Evolutionary conservation across 1,140 invertebrate genomes (phyloP).

Genomic region (Pachypeltis micranthus): DNA sequence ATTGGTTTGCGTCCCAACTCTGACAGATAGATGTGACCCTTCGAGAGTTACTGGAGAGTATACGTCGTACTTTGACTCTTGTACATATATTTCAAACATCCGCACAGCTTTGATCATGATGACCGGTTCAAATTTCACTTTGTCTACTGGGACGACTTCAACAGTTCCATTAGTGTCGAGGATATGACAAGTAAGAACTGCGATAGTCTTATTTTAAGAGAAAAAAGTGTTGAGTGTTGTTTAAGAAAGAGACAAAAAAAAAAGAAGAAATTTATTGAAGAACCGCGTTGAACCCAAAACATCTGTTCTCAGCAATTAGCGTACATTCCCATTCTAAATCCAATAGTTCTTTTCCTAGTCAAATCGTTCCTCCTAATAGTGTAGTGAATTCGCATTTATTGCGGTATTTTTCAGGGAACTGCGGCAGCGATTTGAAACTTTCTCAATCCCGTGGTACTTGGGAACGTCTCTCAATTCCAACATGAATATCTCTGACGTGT

Average conservation of each 20-base stretch:
- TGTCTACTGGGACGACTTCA: slow-evolving; percentile 62
- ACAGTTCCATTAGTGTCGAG: slow-evolving; percentile 71
- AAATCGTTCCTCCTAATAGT: slow-evolving; percentile 42
- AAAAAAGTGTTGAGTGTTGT: no score
- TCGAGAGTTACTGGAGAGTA: slow-evolving; percentile 75
- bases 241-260: no score
- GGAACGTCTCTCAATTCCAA: slow-evolving; percentile 78
- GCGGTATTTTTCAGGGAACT: slow-evolving; percentile 59
- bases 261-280: no score
- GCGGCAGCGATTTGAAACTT: slow-evolving; percentile 39
- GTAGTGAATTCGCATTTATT: slow-evolving; percentile 96
- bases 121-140: slow-evolving; percentile 64
- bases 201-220: no score
- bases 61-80: slow-evolving; percentile 52
- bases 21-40: slow-evolving; percentile 75
- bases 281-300: no score
- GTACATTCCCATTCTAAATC: slow-evolving; percentile 79
- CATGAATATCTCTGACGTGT: slow-evolving; percentile 85
- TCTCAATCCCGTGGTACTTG: slow-evolving; percentile 74
- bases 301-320: no score
- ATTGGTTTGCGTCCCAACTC: slow-evolving; percentile 52
- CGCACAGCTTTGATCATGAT: slow-evolving; percentile 65
- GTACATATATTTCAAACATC: slow-evolving; percentile 67
- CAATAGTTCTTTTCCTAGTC: slow-evolving; percentile 59
- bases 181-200: no score